phyloP scores from a whole-genome alignment of 2,113 vertebrate species.

The Colaptes auratus region DNA sequence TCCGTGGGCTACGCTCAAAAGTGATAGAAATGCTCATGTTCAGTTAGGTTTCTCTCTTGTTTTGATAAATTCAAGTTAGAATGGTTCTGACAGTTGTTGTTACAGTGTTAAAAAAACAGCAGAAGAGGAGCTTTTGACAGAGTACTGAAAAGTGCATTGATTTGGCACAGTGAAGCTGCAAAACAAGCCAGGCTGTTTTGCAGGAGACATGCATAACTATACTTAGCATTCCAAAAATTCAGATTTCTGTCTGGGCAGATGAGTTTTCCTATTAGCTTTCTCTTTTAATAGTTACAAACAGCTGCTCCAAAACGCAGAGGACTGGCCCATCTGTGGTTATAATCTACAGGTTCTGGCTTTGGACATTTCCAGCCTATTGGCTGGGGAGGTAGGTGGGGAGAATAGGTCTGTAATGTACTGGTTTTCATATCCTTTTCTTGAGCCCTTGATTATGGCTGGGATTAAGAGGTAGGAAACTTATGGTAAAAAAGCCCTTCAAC shows the following conservation, averaged over 20 bases:
- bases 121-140: not conserved
- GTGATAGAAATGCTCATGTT: not conserved
- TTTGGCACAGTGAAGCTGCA: not conserved
- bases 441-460: not conserved
- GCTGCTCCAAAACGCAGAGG: not conserved
- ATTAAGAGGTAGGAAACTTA: not conserved
- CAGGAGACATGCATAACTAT: not conserved
- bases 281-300: not conserved
- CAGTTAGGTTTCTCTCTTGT: not conserved
- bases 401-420: not conserved
- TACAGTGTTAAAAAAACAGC: not conserved
- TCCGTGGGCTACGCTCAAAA: not conserved
- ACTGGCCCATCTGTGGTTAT: not conserved
- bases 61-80: not conserved
- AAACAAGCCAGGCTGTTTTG: not conserved
- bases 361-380: not conserved
- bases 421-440: not conserved
- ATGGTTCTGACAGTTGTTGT: not conserved
- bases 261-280: not conserved
- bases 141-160: not conserved
- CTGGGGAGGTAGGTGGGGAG: not conserved
- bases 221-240: not conserved
- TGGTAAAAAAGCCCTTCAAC: not conserved
- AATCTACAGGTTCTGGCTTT: not conserved
- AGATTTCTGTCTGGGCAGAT: not conserved